phyloP scores from a whole-genome alignment of 2,113 vertebrate species.

The Phasianus colchicus region DNA sequence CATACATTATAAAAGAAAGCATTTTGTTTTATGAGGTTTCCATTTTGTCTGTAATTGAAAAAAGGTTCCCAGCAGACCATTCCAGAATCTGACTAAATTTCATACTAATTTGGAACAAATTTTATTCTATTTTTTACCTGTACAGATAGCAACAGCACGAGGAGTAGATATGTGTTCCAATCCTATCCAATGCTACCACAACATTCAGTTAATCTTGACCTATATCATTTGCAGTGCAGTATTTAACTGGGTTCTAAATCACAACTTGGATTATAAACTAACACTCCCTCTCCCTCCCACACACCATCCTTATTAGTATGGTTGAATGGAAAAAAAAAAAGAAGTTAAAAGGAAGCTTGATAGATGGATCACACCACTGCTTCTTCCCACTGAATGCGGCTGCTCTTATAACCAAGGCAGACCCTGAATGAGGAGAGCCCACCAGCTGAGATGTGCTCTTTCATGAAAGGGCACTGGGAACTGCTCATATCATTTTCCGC shows the following conservation, averaged over 20 bases:
- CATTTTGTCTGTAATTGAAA: not conserved
- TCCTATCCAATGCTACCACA: not conserved
- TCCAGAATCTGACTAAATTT: not conserved
- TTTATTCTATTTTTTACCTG: not conserved
- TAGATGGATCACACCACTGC: not conserved
- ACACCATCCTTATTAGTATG: not conserved
- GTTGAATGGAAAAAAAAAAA: not conserved
- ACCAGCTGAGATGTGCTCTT: conserved; percentile 44
- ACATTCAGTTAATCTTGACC: not conserved
- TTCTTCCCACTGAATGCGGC: not conserved
- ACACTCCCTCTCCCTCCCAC: not conserved
- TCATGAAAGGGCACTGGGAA: conserved; percentile 48
- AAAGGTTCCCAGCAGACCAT: not conserved
- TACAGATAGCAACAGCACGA: not conserved
- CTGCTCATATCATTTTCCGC: conserved; percentile 33
- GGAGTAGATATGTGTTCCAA: not conserved
- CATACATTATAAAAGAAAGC: not conserved
- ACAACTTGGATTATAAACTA: not conserved
- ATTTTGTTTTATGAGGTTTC: not conserved
- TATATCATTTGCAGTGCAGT: not conserved
- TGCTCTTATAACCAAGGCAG: conserved; percentile 27
- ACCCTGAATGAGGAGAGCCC: not conserved
- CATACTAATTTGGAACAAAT: not conserved
- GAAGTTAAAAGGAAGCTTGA: not conserved
- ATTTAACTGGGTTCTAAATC: not conserved